Evolutionary conservation across 2,113 vertebrate species (phyloP), one percentile per base, ranked within the genome.

Genomic region (Spizaetus ornatus): DNA sequence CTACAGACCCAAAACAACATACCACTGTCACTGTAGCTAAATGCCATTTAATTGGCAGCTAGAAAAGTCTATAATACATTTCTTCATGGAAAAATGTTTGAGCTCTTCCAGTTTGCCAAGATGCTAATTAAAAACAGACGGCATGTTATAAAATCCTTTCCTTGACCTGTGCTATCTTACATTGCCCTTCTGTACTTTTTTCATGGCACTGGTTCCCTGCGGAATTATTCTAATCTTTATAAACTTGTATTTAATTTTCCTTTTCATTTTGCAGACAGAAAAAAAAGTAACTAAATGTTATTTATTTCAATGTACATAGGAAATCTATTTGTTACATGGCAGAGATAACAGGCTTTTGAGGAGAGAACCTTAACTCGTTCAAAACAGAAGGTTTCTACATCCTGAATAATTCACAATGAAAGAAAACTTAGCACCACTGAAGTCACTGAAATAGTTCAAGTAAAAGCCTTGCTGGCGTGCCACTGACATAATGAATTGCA

Each of bases 1-100:
- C 42, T 80, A 56, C 93, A 97, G 86, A 95, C 84, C 78, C 78
- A 96, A 93, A 97, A 95, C 94, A 97, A 97, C 93, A 92, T 87
- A 94, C 84, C 91, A 93, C 83, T 90, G 89, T 89, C 93, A 97
- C 55, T 91, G 91, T 53, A 88, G 95, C 84, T 94, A 97, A 96
- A 95, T 97, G 94, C 93, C 96, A 95, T 90, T 95, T 96, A 97
- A 96, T 91, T 97, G 93, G 95, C 95, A 96, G 78, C 81, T 91
- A 91, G 58, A 73, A 90, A 89, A 93, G 86, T 74, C 97, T 94
- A 25, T 77, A 93, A 95, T 95, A 93, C 91, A 69, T 95, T 95
- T 92, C 76, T 96, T 95, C 93, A 89, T 87, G 84, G 77, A 97
- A 95, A 96, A 97, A 94, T 86, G 83, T 80, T 94, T 95, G 93